Percentiles rank a stretch among this genome's conserved stretches.
These are phyloP conservation scores for Drosophila equinoxialis DNA, from an alignment of 1,140 invertebrate species.

Conservation along the genomic window DNA sequence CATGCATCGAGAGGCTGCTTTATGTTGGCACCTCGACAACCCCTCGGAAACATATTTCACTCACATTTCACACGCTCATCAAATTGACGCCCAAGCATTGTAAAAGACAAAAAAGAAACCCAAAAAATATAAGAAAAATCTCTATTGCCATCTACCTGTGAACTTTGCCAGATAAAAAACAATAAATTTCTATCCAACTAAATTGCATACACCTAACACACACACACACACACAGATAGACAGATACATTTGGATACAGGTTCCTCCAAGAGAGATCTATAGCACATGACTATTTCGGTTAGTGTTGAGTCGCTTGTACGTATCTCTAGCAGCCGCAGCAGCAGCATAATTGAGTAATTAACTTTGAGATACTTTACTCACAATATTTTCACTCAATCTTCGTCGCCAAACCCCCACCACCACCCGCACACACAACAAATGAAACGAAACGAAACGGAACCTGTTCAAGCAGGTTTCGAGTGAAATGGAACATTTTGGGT, in stretches of 20 bases:
- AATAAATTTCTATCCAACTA: slow-evolving; percentile 67
- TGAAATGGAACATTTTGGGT: slow-evolving; percentile 19
- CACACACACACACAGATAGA: slow-evolving; percentile 26
- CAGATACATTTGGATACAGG: slow-evolving; percentile 36
- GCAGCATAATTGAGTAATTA: slow-evolving; percentile 77
- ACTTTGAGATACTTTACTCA: slow-evolving; percentile 35
- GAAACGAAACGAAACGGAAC: slow-evolving; percentile 54
- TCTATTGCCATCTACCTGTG: slow-evolving; percentile 56
- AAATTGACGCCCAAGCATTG: slow-evolving; percentile 42
- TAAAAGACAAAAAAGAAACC: slow-evolving; percentile 11
- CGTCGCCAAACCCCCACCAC: not conserved
- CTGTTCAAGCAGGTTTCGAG: slow-evolving; percentile 69
- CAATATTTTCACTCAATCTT: slow-evolving; percentile 16
- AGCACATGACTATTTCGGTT: slow-evolving; percentile 28
- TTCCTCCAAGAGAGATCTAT: not conserved
- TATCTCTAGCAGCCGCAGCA: slow-evolving; percentile 11
- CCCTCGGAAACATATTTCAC: not conserved
- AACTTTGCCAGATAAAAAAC: slow-evolving; percentile 70
- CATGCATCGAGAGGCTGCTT: no score
- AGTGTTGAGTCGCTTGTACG: not conserved
- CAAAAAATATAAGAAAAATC: slow-evolving; percentile 51
- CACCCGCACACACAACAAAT: not conserved
- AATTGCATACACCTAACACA: slow-evolving; percentile 51
- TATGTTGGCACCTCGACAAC: not conserved
- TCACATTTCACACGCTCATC: slow-evolving; percentile 64